phyloP scores from a whole-genome alignment of 2,113 vertebrate genomes.

The Chauna torquata region DNA sequence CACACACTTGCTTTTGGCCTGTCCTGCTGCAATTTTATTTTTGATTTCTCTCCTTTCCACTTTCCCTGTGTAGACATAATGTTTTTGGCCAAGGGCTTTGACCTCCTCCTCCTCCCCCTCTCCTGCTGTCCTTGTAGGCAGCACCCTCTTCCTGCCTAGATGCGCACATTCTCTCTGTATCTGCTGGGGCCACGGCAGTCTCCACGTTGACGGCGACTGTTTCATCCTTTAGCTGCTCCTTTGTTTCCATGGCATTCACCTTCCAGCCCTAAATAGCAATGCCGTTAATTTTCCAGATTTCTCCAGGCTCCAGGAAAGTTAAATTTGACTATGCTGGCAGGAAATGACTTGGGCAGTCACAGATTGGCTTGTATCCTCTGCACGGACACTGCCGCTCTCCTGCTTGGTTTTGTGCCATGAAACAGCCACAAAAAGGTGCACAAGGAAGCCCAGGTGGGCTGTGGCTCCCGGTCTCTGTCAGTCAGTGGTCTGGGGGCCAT shows the following conservation, averaged over 20 bases:
- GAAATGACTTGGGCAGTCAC: background rate
- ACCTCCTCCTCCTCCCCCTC: background rate
- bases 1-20: background rate
- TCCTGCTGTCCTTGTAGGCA: background rate
- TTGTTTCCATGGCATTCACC: background rate
- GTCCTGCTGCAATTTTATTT: background rate
- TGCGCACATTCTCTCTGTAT: background rate
- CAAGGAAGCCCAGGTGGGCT: fast-evolving
- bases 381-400: background rate
- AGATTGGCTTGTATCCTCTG: background rate
- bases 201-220: fast-evolving
- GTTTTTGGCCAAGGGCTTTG: background rate
- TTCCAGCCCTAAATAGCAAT: conserved; percentile 6
- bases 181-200: background rate
- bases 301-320: conserved; percentile 41
- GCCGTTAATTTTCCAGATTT: background rate
- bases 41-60: background rate
- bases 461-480: background rate
- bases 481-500: background rate
- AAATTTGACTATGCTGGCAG: background rate
- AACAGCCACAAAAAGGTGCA: background rate
- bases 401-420: background rate
- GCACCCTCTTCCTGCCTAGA: background rate
- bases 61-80: background rate
- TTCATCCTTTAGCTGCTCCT: background rate